Conservation (phyloP, 2,888 invertebrate genomes). For the Idaea dimidiata region DNA sequence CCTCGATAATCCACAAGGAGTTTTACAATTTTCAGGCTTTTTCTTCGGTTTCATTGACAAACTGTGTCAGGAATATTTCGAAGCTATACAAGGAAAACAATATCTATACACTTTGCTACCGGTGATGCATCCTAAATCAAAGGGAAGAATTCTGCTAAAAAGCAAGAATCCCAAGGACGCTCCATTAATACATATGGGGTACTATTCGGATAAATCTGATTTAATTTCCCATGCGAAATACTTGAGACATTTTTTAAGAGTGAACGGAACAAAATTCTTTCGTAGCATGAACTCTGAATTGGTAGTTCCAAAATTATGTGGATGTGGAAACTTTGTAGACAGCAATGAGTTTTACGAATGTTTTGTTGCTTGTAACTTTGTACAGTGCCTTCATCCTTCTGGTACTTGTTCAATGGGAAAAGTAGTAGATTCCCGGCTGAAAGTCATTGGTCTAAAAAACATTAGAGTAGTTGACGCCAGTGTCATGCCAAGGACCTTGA, state of each 20-base stretch:
- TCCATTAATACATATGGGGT: constrained; percentile 19
- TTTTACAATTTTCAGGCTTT: constrained; percentile 17
- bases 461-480: constrained; percentile 31
- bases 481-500: constrained; percentile 22
- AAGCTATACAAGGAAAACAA: constrained; percentile 25
- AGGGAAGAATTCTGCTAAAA: constrained; percentile 64
- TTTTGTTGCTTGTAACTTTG: constrained; percentile 15
- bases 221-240: constrained; percentile 20
- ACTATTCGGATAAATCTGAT: constrained; percentile 21
- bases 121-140: constrained; percentile 64
- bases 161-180: constrained; percentile 17
- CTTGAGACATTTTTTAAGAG: constrained; percentile 22
- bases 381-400: constrained; percentile 20
- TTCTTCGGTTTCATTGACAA: constrained; percentile 26
- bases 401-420: constrained; percentile 28
- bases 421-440: constrained; percentile 27
- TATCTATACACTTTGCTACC: constrained; percentile 24
- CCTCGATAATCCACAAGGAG: background rate
- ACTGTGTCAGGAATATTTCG: constrained; percentile 26
- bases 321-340: constrained; percentile 13
- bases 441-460: constrained; percentile 19
- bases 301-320: constrained; percentile 13
- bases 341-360: constrained; percentile 25
- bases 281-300: constrained; percentile 18
- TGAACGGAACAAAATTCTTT: constrained; percentile 19